phyloP scores from a whole-genome alignment of 2,113 vertebrate species.

The Otus sunia region DNA sequence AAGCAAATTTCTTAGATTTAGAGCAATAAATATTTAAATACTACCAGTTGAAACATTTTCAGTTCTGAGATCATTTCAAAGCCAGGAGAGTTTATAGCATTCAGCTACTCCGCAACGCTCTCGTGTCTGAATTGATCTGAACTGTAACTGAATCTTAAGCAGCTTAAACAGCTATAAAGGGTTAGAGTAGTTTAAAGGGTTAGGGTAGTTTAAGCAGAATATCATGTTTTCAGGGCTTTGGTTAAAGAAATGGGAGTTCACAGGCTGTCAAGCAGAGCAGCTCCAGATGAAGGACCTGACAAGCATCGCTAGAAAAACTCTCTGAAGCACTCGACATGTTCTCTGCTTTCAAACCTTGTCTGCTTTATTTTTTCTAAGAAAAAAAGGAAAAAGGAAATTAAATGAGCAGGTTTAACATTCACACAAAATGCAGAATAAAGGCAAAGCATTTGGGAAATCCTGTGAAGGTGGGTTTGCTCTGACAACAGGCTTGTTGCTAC shows the following conservation, averaged over 20 bases:
- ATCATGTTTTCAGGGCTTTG: not conserved
- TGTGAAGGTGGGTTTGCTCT: not conserved
- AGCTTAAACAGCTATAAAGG: slow-evolving; percentile 21
- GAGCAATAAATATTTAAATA: slow-evolving; percentile 54
- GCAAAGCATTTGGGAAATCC: not conserved
- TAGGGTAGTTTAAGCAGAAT: slow-evolving; percentile 21
- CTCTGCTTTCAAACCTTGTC: not conserved
- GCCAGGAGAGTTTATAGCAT: not conserved
- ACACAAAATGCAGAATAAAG: not conserved
- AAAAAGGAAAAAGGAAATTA: not conserved
- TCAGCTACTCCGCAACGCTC: not conserved
- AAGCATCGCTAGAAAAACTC: not conserved
- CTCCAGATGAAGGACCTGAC: slow-evolving; percentile 2
- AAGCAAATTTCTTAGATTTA: slow-evolving; percentile 52
- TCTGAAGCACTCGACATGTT: not conserved
- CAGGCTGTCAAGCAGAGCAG: not conserved
- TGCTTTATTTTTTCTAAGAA: not conserved
- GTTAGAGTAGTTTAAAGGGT: slow-evolving; percentile 19
- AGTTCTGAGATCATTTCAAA: slow-evolving; percentile 42
- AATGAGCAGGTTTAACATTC: not conserved
- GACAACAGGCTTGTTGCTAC: not conserved
- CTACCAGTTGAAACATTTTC: slow-evolving; percentile 33
- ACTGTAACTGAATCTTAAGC: not conserved
- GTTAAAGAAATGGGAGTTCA: not conserved
- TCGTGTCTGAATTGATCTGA: not conserved